Conservation (phyloP, 2,888 invertebrate species). For the Tolmerus cingulatus region DNA sequence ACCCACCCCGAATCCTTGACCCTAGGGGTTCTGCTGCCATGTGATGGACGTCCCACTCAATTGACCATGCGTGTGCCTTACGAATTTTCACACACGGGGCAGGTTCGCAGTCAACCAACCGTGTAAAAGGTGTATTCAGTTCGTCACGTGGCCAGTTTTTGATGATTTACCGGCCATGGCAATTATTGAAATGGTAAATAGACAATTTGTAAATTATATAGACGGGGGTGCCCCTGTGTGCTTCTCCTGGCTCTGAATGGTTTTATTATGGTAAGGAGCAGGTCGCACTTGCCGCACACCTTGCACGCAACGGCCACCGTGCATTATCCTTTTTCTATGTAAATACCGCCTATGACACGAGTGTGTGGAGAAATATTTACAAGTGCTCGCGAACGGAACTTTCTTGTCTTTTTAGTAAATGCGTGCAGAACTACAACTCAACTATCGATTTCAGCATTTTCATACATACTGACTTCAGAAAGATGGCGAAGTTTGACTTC, state of each 20-base stretch:
- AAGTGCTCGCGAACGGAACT: background rate
- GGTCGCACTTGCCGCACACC: conserved; percentile 36
- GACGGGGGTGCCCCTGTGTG: conserved; percentile 43
- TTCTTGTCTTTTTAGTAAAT: background rate
- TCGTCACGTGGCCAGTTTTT: conserved; percentile 54
- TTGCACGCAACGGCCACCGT: conserved; percentile 32
- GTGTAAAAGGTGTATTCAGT: conserved; percentile 55
- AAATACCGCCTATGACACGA: background rate
- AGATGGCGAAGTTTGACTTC: background rate
- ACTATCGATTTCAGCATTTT: background rate
- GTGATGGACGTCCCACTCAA: conserved; percentile 34
- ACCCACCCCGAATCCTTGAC: conserved; percentile 19
- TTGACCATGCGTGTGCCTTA: conserved; percentile 43
- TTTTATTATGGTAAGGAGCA: conserved; percentile 49
- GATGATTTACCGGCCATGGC: conserved; percentile 46
- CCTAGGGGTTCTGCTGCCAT: background rate
- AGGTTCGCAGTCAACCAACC: conserved; percentile 50
- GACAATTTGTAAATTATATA: conserved; percentile 49
- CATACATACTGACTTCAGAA: background rate
- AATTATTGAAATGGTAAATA: conserved; percentile 50
- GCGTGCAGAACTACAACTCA: background rate
- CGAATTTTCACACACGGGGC: conserved; percentile 44
- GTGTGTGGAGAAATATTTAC: background rate
- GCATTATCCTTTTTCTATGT: background rate
- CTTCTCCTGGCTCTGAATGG: conserved; percentile 56